phyloP scores from a whole-genome alignment of 2,888 invertebrate species.

The Drosophila mercatorum region DNA sequence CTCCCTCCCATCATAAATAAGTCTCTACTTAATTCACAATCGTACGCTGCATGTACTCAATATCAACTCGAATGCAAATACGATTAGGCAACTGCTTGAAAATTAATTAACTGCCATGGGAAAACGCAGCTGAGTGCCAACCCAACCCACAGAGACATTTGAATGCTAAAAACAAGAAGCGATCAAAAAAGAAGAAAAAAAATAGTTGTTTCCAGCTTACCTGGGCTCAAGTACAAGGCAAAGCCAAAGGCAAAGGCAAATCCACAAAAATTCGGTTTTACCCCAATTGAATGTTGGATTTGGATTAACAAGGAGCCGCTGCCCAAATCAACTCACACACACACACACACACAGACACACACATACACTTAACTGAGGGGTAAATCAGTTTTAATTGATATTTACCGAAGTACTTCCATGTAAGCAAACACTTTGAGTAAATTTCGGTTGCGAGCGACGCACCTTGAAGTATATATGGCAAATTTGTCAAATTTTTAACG shows the following conservation, averaged over 20 bases:
- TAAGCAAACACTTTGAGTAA: conserved; percentile 73
- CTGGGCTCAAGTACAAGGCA: conserved; percentile 46
- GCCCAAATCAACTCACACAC: conserved; percentile 10
- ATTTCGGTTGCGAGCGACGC: conserved; percentile 37
- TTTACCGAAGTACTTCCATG: conserved; percentile 75
- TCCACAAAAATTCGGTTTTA: conserved; percentile 48
- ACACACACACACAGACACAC: neutral
- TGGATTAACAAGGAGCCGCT: conserved; percentile 39
- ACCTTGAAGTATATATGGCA: conserved; percentile 1
- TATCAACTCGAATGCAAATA: conserved; percentile 42
- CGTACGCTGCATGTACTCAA: conserved; percentile 45
- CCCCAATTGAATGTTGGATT: conserved; percentile 43
- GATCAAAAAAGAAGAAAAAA: conserved; percentile 1
- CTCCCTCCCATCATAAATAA: neutral
- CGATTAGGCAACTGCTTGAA: conserved; percentile 52
- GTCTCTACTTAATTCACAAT: neutral
- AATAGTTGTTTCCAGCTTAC: conserved; percentile 20
- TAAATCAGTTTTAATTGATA: conserved; percentile 78
- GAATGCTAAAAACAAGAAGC: conserved; percentile 18
- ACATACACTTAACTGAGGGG: conserved; percentile 32
- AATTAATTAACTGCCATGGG: conserved; percentile 65
- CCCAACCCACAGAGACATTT: conserved; percentile 28
- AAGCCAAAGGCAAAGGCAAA: conserved; percentile 47
- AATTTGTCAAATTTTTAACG: neutral
- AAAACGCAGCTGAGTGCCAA: conserved; percentile 28